Conservation (phyloP, 2,797 vertebrate genomes). For the Gymnoscopelus microlampas region DNA sequence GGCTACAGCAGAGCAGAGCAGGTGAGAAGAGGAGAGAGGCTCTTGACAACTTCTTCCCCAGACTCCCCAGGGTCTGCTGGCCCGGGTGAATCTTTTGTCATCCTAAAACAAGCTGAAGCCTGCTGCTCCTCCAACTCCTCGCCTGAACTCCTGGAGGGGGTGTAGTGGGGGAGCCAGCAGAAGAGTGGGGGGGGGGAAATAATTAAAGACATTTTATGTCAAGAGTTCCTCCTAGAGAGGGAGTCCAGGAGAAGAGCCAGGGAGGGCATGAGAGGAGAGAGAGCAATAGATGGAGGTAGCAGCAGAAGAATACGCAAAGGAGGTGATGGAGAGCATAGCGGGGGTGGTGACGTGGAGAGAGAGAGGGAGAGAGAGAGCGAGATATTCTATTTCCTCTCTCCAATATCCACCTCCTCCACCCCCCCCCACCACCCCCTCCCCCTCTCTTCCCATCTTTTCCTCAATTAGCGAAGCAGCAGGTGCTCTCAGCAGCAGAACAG, state of each 20-base stretch:
- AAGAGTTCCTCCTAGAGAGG: constrained; percentile 82
- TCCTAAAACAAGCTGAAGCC: constrained; percentile 79
- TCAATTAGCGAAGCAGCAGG: constrained; percentile 98
- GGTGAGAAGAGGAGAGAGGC: constrained; percentile 68
- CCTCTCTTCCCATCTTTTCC: constrained; percentile 75
- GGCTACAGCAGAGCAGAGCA: constrained; percentile 68
- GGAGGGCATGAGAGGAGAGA: constrained; percentile 44
- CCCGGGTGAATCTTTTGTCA: constrained; percentile 77
- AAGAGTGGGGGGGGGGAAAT: constrained; percentile 73
- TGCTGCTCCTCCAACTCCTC: constrained; percentile 71
- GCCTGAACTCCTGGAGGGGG: constrained; percentile 77
- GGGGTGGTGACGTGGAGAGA: constrained; percentile 34
- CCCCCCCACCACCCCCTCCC: constrained; percentile 74
- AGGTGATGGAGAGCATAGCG: constrained; percentile 46
- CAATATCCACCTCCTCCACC: constrained; percentile 58
- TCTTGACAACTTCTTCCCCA: constrained; percentile 77
- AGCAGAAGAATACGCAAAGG: constrained; percentile 43
- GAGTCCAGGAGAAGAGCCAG: constrained; percentile 72
- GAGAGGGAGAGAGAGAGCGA: constrained; percentile 69
- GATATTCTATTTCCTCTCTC: constrained; percentile 73
- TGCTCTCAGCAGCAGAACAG: constrained; percentile 87
- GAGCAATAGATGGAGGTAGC: constrained; percentile 54
- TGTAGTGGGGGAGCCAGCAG: constrained; percentile 66
- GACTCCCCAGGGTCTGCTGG: constrained; percentile 68
- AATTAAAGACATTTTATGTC: constrained; percentile 93